Evolutionary conservation across 2,888 invertebrate genomes (phyloP).

Genomic region (Lepetodrilus schrolli): DNA sequence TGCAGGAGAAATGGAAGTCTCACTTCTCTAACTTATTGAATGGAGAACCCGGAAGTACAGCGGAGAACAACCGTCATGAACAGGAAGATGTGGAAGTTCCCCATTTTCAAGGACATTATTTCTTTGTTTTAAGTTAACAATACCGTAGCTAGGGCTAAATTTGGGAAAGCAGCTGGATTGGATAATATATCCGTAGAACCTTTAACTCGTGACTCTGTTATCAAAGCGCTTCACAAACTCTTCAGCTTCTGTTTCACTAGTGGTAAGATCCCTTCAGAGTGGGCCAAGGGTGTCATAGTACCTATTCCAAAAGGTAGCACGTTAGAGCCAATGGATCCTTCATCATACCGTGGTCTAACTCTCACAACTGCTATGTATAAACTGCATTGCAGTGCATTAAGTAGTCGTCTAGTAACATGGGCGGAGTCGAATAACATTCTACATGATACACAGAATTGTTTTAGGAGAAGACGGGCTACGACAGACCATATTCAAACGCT

Average conservation of each 20-base stretch:
- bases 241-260: not conserved
- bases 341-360: not conserved
- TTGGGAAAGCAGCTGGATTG: not conserved
- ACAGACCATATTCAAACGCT: not conserved
- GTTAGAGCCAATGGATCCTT: slow-evolving; percentile 1
- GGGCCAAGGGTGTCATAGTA: not conserved
- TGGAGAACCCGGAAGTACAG: not conserved
- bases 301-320: not conserved
- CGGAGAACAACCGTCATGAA: not conserved
- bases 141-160: not conserved
- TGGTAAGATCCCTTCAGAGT: not conserved
- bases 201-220: not conserved
- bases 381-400: not conserved
- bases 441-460: not conserved
- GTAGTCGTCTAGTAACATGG: not conserved
- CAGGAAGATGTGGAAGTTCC: not conserved
- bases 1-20: not conserved
- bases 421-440: not conserved
- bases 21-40: not conserved
- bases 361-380: not conserved
- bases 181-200: not conserved
- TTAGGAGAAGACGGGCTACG: not conserved
- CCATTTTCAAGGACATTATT: not conserved
- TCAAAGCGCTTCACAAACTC: not conserved
- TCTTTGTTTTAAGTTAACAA: not conserved